Evolutionary conservation across 2,797 vertebrate genomes (phyloP).

Genomic region (Cryptoprocta ferox): DNA sequence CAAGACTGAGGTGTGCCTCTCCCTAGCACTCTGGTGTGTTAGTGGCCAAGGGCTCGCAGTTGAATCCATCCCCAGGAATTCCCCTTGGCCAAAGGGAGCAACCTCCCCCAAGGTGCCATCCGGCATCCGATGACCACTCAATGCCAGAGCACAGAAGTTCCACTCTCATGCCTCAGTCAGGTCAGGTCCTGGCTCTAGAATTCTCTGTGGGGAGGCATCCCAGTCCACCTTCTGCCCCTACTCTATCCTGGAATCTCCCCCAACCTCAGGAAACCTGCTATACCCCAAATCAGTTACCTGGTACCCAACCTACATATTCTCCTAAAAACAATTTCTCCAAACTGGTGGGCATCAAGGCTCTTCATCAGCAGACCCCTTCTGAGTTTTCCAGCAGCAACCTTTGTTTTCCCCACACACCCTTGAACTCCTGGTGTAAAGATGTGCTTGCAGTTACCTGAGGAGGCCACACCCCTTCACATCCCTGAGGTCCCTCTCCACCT

Average conservation of each 20-base stretch:
- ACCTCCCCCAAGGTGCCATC: neutral
- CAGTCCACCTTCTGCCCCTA: neutral
- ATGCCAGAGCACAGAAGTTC: neutral
- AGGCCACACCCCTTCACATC: fast-evolving
- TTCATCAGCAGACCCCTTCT: neutral
- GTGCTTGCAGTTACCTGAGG: fast-evolving
- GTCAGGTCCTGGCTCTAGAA: neutral
- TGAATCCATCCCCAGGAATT: neutral
- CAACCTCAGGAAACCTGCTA: neutral
- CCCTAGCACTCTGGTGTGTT: neutral
- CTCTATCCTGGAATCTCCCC: too few species aligned
- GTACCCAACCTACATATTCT: neutral
- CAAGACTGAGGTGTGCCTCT: fast-evolving
- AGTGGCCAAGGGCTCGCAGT: neutral
- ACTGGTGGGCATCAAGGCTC: neutral
- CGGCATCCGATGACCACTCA: too few species aligned
- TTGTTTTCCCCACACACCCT: neutral
- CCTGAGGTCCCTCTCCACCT: too few species aligned
- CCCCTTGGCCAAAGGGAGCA: neutral
- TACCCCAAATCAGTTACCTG: neutral
- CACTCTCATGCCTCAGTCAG: neutral
- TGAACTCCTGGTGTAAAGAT: neutral
- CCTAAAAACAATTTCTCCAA: neutral
- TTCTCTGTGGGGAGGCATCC: neutral
- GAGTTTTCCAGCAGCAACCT: neutral